Evolutionary conservation across 2,888 invertebrate genomes (phyloP).

Genomic region (Andrena flavipes): DNA sequence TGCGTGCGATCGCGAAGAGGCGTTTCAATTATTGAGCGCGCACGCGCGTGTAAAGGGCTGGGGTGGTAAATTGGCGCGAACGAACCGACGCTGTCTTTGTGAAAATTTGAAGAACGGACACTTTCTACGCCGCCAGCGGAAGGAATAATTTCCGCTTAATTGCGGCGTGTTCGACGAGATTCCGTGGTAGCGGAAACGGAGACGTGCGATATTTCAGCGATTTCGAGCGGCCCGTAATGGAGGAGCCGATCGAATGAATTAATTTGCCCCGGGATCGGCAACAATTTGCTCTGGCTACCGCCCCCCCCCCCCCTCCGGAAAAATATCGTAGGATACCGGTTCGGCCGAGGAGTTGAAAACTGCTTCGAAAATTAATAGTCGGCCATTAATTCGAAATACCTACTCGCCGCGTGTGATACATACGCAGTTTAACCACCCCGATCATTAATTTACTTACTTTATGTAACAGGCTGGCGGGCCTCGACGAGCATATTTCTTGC

Average conservation of each 20-base stretch:
- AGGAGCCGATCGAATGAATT: slow-evolving; percentile 51
- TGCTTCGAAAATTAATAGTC: slow-evolving; percentile 68
- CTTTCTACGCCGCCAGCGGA: slow-evolving; percentile 31
- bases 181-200: slow-evolving; percentile 21
- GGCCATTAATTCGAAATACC: slow-evolving; percentile 65
- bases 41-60: neutral
- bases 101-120: slow-evolving; percentile 11
- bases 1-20: slow-evolving; percentile 17
- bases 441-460: slow-evolving; percentile 60
- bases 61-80: slow-evolving; percentile 24
- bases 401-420: slow-evolving; percentile 50
- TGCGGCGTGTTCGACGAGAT: slow-evolving; percentile 32
- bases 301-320: slow-evolving; percentile 17
- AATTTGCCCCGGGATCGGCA: slow-evolving; percentile 41
- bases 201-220: slow-evolving; percentile 41
- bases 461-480: slow-evolving; percentile 52
- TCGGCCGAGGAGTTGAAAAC: slow-evolving; percentile 61
- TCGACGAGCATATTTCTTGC: slow-evolving; percentile 52
- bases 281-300: slow-evolving; percentile 19
- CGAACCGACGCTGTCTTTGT: neutral
- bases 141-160: slow-evolving; percentile 46
- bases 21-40: slow-evolving; percentile 20
- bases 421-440: slow-evolving; percentile 55
- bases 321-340: slow-evolving; percentile 46
- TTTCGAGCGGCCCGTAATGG: slow-evolving; percentile 16